These are phyloP conservation scores for Metridium senile DNA, from an alignment of 92 coral and sea anemone genomes.

Conservation along the genomic window DNA sequence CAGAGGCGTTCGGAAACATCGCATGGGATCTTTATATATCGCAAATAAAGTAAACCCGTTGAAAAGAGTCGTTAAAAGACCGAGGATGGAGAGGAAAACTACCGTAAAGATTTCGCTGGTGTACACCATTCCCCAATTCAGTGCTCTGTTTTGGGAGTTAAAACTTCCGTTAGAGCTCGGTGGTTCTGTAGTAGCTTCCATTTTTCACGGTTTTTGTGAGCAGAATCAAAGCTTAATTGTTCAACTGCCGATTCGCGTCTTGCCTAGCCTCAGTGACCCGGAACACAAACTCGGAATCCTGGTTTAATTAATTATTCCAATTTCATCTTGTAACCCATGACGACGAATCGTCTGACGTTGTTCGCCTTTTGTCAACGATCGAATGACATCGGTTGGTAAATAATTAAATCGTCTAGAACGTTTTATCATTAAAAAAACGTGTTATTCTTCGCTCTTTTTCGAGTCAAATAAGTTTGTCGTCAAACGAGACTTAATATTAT, in stretches of 20 bases:
- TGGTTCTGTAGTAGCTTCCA: too few species aligned
- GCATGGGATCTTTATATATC: conserved; percentile 41
- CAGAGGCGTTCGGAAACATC: conserved; percentile 40
- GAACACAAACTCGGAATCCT: too few species aligned
- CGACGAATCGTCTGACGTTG: not conserved
- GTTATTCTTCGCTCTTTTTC: not conserved
- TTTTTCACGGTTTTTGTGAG: too few species aligned
- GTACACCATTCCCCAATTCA: conserved; percentile 12
- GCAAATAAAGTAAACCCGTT: conserved; percentile 30
- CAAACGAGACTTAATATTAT: too few species aligned
- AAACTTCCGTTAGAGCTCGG: not conserved
- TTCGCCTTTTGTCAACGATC: not conserved
- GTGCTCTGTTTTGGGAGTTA: not conserved
- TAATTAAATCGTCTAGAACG: not conserved
- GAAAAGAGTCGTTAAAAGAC: conserved; percentile 13
- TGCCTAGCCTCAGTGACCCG: too few species aligned
- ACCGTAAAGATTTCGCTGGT: conserved; percentile 21
- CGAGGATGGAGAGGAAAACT: conserved; percentile 29
- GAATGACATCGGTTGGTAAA: not conserved
- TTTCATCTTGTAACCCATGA: not conserved
- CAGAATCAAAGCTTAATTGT: too few species aligned
- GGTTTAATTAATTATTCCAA: not conserved
- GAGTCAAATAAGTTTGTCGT: too few species aligned
- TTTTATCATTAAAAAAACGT: not conserved
- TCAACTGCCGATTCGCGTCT: too few species aligned